Base-by-base conservation (phyloP, 2,113 vertebrate genomes). In the Pelecanus crispus region DNA sequence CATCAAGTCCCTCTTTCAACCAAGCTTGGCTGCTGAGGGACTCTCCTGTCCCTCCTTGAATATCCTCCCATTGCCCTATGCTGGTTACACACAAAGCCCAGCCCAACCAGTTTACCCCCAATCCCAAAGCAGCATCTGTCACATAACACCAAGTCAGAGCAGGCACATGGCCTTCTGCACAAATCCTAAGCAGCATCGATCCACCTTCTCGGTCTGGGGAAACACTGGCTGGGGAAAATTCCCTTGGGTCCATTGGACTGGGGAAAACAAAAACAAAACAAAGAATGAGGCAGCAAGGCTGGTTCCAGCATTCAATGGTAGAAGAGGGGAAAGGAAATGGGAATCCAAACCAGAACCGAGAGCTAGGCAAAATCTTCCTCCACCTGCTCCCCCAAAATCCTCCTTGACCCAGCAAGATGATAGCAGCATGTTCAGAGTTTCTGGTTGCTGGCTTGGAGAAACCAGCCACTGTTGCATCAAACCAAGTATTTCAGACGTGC, bases 81-180 rank as follows among this genome's bases (percentile, higher is more conserved):
- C 96, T 86, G 95, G 50, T 42, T 82, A 91, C 66, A 75, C 25
- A 62, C 86, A 84, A 47, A 83, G 81, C 92, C 92, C 85, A 77
- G 82, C 94, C 79, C 44, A 89, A 66, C 50, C 36, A 56, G 73
- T 63, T 90, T n/a, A 49, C 56, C 93, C 94, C 87, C 67, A 38
- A 21, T 24, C 49, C 88, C 95, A 96, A 86, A 97, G 97, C 97
- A 98, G 96, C 97, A 96, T 92, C 93, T 38, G 50, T 94, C 95
- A 77, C 1, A 1, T 88, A 94, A 96, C 44, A 83, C 89, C 83
- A 91, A 94, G 87, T 95, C 90, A 25, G 65, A 91, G 47, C 79
- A 68, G 83, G 67, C 62, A 58, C 83, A 25, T 44, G 34, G 85
- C 89, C 86, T 79, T 87, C 86, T 49, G 63, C 86, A 67, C 71